Evolutionary conservation across 2,888 invertebrate genomes (phyloP), one percentile per base, ranked within the genome.

Genomic region (Microctonus hyperodae): DNA sequence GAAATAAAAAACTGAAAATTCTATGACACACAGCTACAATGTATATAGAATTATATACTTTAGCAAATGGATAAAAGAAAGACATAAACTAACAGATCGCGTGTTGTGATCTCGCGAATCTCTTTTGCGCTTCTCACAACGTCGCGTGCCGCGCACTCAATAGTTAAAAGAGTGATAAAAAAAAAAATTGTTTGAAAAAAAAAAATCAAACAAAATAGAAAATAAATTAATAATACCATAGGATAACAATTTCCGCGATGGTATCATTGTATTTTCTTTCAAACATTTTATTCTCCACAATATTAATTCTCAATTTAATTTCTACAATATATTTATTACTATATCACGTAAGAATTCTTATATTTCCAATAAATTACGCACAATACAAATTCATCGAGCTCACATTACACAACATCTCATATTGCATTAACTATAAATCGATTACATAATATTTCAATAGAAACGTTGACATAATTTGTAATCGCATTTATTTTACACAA

Each of bases 31-130:
- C n/a, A 50, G 16, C 22, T 10, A 44, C 37, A 37, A 37, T 7
- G 4, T 44, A 44, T 16, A 16, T 16, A 44, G 7, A 20, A 7
- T 6, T 16, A 20, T 4, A 16, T 20, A n/a, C 9, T 16, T 20
- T 16, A 16, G 20, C 20, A 9, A 44, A 44, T 16, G 22, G 25
- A 7, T 31, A 6, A 40, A 40, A 16, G 33, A n/a, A n/a, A 72
- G 67, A 69, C 72, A 51, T 70, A 69, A 63, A 70, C 71, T 70
- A 61, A 56, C 60, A 69, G 70, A 67, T 72, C 67, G 71, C 70
- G 53, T 53, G 70, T 71, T 72, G 66, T 70, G 53, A 33, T 35
- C n/a, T n/a, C 11, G 55, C n/a, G 50, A 57, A 68, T 62, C 60
- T 65, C 70, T 69, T 70, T 67, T 69, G 69, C 62, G 64, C 63